phyloP scores from a whole-genome alignment of 2,888 invertebrate species.

The Tenthredo amoena region DNA sequence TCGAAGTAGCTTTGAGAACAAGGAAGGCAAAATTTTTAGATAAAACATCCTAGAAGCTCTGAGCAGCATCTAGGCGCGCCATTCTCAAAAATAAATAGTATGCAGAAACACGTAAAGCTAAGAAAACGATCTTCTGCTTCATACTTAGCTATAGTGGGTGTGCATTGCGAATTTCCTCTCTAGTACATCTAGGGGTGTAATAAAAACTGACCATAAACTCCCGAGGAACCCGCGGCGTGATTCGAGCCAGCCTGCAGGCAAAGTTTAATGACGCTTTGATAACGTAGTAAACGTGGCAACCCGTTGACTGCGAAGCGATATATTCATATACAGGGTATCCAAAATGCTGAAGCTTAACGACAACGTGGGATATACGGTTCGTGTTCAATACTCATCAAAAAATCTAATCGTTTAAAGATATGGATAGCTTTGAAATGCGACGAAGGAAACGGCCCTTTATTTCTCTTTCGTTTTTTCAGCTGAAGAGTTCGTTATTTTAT shows the following conservation, averaged over 20 bases:
- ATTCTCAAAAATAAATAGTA: constrained; percentile 8
- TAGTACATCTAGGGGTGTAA: constrained; percentile 14
- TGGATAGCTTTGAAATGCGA: not conserved
- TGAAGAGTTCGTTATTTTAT: not conserved
- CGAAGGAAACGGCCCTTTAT: not conserved
- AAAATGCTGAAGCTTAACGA: not conserved
- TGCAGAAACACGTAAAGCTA: not conserved
- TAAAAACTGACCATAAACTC: constrained; percentile 24
- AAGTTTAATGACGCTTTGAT: constrained; percentile 28
- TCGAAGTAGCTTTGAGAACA: constrained; percentile 12
- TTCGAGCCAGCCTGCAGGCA: constrained; percentile 4
- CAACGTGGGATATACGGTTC: not conserved
- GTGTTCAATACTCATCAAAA: not conserved
- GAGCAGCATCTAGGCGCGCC: not conserved
- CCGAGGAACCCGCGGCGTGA: not conserved
- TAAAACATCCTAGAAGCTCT: not conserved
- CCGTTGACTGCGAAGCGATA: constrained; percentile 24
- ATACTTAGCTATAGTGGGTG: not conserved
- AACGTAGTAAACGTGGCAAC: constrained; percentile 28
- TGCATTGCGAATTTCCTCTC: not conserved
- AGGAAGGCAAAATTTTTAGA: not conserved
- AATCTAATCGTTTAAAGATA: not conserved
- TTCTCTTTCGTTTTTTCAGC: not conserved
- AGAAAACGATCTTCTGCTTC: constrained; percentile 17
- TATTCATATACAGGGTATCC: constrained; percentile 23